Evolutionary conservation across 2,797 vertebrate species (phyloP).

Genomic region (Sebastes elongatus): DNA sequence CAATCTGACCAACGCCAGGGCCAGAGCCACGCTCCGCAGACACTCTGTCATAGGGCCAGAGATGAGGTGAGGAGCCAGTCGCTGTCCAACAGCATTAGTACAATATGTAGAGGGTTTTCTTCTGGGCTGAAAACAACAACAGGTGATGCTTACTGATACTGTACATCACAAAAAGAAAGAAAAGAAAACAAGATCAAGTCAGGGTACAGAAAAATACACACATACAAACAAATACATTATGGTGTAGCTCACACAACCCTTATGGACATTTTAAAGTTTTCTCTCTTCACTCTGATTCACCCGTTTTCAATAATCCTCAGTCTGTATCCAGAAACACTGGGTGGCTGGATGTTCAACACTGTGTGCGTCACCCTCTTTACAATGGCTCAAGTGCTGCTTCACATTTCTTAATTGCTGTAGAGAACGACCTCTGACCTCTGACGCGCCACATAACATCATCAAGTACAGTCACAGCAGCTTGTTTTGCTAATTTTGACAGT

Average conservation of each 20-base stretch:
- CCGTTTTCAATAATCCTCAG: neutral
- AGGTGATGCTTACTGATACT: neutral
- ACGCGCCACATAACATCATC: neutral
- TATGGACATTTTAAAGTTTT: neutral
- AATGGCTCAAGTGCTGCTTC: constrained; percentile 6
- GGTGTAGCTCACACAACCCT: neutral
- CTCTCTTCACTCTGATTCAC: neutral
- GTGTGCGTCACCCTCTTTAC: constrained; percentile 5
- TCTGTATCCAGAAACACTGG: neutral
- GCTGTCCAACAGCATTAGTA: neutral
- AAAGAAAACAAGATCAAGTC: no score
- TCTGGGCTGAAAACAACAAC: neutral
- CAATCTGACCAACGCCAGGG: constrained; percentile 89
- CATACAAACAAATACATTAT: no score
- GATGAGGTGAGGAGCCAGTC: constrained; percentile 86
- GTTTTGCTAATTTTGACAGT: neutral
- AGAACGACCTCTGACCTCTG: neutral
- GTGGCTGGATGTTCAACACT: neutral
- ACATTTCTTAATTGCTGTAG: neutral
- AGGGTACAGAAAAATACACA: no score
- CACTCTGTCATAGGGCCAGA: constrained; percentile 94
- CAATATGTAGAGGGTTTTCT: neutral
- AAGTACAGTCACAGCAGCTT: neutral
- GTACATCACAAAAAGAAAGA: neutral
- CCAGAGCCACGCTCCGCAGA: constrained; percentile 91